Evolutionary conservation across 2,797 vertebrate species (phyloP).

Genomic region (Hippocampus kuda): DNA sequence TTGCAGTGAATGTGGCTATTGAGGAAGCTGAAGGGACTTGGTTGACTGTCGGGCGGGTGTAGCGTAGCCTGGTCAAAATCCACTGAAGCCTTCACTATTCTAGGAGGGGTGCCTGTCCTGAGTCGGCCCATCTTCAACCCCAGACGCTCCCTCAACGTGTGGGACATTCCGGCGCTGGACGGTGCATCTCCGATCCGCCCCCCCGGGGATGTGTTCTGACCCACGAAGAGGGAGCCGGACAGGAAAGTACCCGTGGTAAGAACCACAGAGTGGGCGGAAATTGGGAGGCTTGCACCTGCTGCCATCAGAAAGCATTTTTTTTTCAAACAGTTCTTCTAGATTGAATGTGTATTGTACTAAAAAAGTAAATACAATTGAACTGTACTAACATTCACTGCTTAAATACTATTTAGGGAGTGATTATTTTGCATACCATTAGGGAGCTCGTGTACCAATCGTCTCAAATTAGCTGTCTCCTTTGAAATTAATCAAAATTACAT

Average conservation of each 20-base stretch:
- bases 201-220: slow-evolving; percentile 72
- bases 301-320: not conserved
- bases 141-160: slow-evolving; percentile 72
- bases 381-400: not conserved
- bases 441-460: no score
- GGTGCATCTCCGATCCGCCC: slow-evolving; percentile 86
- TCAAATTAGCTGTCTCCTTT: no score
- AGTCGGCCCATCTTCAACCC: slow-evolving; percentile 79
- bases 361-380: not conserved
- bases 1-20: slow-evolving; percentile 61
- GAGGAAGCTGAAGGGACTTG: slow-evolving; percentile 88
- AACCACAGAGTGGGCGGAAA: slow-evolving; percentile 72
- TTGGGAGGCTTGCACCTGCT: slow-evolving; percentile 63
- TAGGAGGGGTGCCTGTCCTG: slow-evolving; percentile 88
- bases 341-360: no score
- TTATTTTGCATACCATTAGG: not conserved
- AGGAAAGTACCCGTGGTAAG: slow-evolving; percentile 92
- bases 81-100: slow-evolving; percentile 79
- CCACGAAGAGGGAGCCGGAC: slow-evolving; percentile 78
- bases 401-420: not conserved
- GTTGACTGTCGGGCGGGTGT: slow-evolving; percentile 68
- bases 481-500: no score
- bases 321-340: not conserved
- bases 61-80: slow-evolving; percentile 67
- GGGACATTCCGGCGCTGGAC: slow-evolving; percentile 74